A percentile compares a stretch with the other conserved stretches of the same genome.
phyloP scores from a whole-genome alignment of 2,888 invertebrate genomes.

The Penaeus monodon region DNA sequence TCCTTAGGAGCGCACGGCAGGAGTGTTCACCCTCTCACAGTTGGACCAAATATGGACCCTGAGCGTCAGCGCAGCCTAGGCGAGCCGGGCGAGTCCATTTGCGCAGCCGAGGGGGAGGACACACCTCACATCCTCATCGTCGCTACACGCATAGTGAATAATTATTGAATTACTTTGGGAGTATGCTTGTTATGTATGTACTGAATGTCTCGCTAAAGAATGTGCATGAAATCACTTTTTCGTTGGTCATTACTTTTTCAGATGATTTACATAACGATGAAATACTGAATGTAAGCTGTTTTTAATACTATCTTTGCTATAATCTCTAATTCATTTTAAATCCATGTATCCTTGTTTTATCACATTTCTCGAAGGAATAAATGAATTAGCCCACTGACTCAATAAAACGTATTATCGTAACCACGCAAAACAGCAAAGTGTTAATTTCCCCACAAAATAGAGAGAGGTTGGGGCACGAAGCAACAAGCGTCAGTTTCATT shows the following conservation, averaged over 20 bases:
- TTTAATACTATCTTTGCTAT: too few species aligned
- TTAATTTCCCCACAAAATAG: constrained; percentile 34
- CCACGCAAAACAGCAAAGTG: constrained; percentile 4
- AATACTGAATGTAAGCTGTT: too few species aligned
- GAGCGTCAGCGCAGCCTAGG: constrained; percentile 51
- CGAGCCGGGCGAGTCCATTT: constrained; percentile 48
- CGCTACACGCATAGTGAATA: not conserved
- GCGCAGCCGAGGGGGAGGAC: constrained; percentile 26
- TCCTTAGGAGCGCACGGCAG: constrained; percentile 43
- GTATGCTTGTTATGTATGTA: too few species aligned
- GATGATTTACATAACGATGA: too few species aligned
- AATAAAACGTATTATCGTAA: not conserved
- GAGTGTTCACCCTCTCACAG: constrained; percentile 53
- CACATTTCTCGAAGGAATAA: too few species aligned
- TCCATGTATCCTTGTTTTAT: too few species aligned
- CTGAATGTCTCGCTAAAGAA: too few species aligned
- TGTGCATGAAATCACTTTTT: too few species aligned
- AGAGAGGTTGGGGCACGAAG: constrained; percentile 25
- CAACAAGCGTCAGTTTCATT: constrained; percentile 52
- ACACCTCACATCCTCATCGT: constrained; percentile 10
- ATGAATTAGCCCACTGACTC: not conserved
- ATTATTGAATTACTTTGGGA: not conserved
- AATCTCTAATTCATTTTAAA: too few species aligned
- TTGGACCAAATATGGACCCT: constrained; percentile 57
- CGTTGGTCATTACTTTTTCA: too few species aligned